These are phyloP conservation scores for Medauroidea extradentata DNA, from an alignment of 1,140 invertebrate genomes.

Conservation along the genomic window DNA sequence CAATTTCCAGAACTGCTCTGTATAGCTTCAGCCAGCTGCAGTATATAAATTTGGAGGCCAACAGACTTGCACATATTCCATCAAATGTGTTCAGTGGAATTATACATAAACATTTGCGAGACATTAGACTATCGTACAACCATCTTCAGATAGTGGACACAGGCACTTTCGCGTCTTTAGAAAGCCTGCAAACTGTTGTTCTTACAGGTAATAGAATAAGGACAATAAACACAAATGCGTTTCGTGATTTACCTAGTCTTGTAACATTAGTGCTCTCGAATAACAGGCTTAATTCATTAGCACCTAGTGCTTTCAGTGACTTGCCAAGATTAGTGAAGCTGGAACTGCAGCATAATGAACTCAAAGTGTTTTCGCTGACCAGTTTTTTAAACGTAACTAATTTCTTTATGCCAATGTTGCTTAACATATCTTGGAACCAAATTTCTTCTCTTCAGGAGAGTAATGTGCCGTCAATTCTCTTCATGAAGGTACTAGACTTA, in stretches of 20 bases:
- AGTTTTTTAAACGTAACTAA: constrained; percentile 62
- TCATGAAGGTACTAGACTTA: constrained; percentile 64
- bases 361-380: constrained; percentile 60
- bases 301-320: constrained; percentile 58
- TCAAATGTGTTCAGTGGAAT: constrained; percentile 60
- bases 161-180: constrained; percentile 60
- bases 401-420: constrained; percentile 51
- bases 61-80: constrained; percentile 62
- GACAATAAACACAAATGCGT: constrained; percentile 51
- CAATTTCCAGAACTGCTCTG: constrained; percentile 54
- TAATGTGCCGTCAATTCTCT: constrained; percentile 43
- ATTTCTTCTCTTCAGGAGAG: constrained; percentile 56
- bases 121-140: constrained; percentile 73
- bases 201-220: constrained; percentile 67
- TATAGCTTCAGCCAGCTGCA: constrained; percentile 63
- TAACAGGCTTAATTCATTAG: constrained; percentile 59
- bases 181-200: constrained; percentile 62
- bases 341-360: constrained; percentile 67
- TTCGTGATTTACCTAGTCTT: constrained; percentile 61
- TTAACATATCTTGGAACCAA: constrained; percentile 67
- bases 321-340: constrained; percentile 62
- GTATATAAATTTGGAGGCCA: constrained; percentile 84
- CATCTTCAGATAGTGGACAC: constrained; percentile 54
- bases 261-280: constrained; percentile 64
- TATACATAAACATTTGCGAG: constrained; percentile 67